Evolutionary conservation across 2,888 invertebrate genomes (phyloP).

Genomic region (Incurvaria masculella): DNA sequence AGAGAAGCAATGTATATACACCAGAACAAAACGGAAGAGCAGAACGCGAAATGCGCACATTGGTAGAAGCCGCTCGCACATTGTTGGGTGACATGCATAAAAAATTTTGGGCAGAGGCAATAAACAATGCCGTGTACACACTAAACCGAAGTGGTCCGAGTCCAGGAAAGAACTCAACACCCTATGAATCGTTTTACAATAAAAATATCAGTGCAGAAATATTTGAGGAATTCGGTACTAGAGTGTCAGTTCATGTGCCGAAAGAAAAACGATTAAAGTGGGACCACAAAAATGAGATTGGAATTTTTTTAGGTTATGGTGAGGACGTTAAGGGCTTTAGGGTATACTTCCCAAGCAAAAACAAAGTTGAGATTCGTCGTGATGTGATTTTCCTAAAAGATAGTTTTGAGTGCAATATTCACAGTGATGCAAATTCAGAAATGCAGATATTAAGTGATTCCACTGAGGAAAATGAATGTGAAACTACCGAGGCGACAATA

Average conservation of each 20-base stretch:
- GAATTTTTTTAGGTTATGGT: constrained; percentile 22
- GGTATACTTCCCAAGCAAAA: constrained; percentile 17
- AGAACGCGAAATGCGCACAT: constrained; percentile 23
- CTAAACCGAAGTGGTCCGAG: constrained; percentile 24
- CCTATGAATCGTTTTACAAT: constrained; percentile 22
- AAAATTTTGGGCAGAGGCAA: constrained; percentile 29
- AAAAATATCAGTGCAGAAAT: constrained; percentile 16
- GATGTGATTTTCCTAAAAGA: constrained; percentile 17
- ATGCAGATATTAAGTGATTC: constrained; percentile 10
- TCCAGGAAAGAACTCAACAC: constrained; percentile 16
- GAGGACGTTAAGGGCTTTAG: constrained; percentile 20
- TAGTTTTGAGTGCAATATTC: constrained; percentile 14
- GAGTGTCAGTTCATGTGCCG: constrained; percentile 23
- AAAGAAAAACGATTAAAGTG: constrained; percentile 19
- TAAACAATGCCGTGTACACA: constrained; percentile 24
- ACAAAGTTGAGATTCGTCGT: constrained; percentile 15
- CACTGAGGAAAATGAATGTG: constrained; percentile 8
- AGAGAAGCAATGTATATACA: constrained; percentile 21
- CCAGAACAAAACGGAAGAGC: constrained; percentile 23
- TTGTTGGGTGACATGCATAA: constrained; percentile 20
- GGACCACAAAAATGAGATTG: constrained; percentile 18
- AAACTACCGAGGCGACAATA: background rate
- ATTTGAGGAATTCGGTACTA: constrained; percentile 20
- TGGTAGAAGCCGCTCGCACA: constrained; percentile 20
- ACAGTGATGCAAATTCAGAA: constrained; percentile 12